Evolutionary conservation across 2,113 vertebrate species (phyloP).

Genomic region (Parus major): DNA sequence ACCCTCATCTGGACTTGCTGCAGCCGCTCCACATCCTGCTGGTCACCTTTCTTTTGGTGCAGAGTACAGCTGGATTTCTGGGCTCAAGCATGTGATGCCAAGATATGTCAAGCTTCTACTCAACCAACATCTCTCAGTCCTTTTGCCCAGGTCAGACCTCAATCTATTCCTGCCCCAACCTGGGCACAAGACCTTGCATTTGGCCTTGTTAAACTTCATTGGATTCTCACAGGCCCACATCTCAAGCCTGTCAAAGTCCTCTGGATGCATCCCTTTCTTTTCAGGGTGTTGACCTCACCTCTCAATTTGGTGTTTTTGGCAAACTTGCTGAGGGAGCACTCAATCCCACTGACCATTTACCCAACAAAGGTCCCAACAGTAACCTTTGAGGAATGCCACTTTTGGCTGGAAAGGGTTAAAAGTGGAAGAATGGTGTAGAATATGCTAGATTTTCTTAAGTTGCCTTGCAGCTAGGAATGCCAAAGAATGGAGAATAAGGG

Average conservation of each 20-base stretch:
- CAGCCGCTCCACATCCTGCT: not conserved
- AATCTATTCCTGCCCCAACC: not conserved
- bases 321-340: not conserved
- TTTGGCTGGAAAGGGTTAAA: not conserved
- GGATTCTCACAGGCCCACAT: fast-evolving
- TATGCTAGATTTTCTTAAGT: not conserved
- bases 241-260: not conserved
- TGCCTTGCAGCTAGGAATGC: not conserved
- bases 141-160: not conserved
- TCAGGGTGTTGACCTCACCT: fast-evolving
- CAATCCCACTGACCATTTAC: not conserved
- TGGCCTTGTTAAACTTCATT: not conserved
- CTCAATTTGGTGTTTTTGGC: not conserved
- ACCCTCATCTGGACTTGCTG: not conserved
- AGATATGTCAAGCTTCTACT: not conserved
- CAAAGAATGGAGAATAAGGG: not conserved
- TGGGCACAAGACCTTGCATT: not conserved
- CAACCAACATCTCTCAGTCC: not conserved
- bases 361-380: fast-evolving
- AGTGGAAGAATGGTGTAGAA: not conserved
- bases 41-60: not conserved
- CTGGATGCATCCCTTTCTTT: not conserved
- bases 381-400: not conserved
- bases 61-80: not conserved
- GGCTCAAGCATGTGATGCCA: not conserved